Evolutionary conservation across 2,888 invertebrate species (phyloP), one percentile per base, ranked within the genome.

Genomic region (Cephus pulcher): DNA sequence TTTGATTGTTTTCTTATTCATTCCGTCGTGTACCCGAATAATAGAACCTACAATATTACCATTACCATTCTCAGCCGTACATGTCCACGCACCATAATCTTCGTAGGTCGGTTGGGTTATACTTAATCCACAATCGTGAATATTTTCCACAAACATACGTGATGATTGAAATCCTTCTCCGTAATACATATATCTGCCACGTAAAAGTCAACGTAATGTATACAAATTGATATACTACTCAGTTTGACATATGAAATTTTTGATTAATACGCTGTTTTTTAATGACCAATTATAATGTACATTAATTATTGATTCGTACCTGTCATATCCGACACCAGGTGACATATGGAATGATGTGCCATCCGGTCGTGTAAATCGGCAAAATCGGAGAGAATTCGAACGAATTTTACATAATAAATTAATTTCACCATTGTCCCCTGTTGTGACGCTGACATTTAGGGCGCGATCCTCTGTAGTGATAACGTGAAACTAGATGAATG

Each of bases 81-180:
- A 90, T 79, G 79, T 87, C 89, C 90, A 90, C n/a, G 81, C 15
- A 73, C 89, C 89, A 40, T 86, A 88, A 82, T 91, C 90, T 23
- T 77, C 30, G 3, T 34, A 11, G 4, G 76, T 76, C 33, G 88
- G 86, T 2, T 86, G 79, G 15, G 76, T 84, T 76, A 90, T 89
- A 1, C 84, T 88, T 69, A 90, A 75, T 40, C 88, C 89, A 79
- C 89, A 91, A 68, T 87, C 85, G 30, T 75, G 71, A 56, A 69
- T 34, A 33, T 70, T 78, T 75, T 34, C 35, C 70, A 23, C 56
- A 23, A 56, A 56, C 56, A 56, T 56, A 56, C 56, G 37, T 75
- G 80, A 74, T 70, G 76, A 73, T 82, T 81, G 56, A 80, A 82
- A 23, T 9, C 88, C 87, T 34, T 83, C 76, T 33, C 88, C 89